phyloP scores from a whole-genome alignment of 2,113 vertebrate genomes.

The Brachyhypopomus occidentalis region DNA sequence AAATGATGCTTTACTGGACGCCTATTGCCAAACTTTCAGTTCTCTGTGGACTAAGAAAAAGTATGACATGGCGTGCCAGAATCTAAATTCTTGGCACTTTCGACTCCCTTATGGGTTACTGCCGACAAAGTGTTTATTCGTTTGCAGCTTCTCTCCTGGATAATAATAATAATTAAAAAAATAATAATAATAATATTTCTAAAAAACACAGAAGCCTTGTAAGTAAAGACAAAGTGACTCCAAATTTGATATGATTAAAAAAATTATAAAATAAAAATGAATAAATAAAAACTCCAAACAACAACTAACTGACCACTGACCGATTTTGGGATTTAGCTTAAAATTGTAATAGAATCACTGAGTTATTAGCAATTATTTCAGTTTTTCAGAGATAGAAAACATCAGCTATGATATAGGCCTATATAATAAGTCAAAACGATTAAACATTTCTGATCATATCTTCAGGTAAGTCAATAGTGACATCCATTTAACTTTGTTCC shows the following conservation, averaged over 20 bases:
- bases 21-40: constrained; percentile 20
- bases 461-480: no score
- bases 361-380: no score
- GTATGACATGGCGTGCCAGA: constrained; percentile 28
- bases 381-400: no score
- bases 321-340: not conserved
- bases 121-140: constrained; percentile 9
- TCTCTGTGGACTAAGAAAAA: constrained; percentile 26
- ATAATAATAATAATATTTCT: not conserved
- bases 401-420: no score
- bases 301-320: no score
- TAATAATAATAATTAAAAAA: not conserved
- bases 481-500: no score
- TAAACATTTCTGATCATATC: no score
- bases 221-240: not conserved
- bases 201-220: not conserved
- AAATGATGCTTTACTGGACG: not conserved
- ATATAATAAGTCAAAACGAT: no score
- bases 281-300: no score
- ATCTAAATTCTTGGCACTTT: constrained; percentile 17
- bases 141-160: constrained; percentile 14
- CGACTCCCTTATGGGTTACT: not conserved
- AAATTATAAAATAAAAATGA: not conserved
- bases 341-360: no score
- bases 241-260: not conserved